Percentiles rank a stretch among this genome's conserved stretches.
Conservation (phyloP, 2,113 vertebrate species). For the Bos javanicus region DNA sequence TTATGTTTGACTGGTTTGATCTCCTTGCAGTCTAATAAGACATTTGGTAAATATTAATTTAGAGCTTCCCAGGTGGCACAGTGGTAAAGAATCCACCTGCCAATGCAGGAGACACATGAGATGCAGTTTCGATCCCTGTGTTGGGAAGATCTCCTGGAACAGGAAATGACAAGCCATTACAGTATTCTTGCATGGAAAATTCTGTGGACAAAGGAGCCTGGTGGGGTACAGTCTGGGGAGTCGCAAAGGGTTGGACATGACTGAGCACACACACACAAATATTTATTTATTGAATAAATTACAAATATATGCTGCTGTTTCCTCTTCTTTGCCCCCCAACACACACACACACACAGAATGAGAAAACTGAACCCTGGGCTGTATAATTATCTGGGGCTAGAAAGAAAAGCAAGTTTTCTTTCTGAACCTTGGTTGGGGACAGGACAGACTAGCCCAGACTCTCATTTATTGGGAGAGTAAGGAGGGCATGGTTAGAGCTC, state of each 20-base stretch:
- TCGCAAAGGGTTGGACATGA: not conserved
- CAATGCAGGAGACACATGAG: not conserved
- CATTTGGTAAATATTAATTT: not conserved
- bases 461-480: not conserved
- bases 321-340: too few species aligned
- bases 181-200: not conserved
- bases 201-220: not conserved
- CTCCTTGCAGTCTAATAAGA: not conserved
- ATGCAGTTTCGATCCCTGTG: not conserved
- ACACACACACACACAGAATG: not conserved
- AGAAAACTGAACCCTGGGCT: not conserved
- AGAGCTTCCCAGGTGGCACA: not conserved
- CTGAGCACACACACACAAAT: not conserved
- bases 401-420: not conserved
- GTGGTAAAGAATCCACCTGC: not conserved
- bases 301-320: not conserved
- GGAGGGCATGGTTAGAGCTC: not conserved
- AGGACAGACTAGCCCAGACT: not conserved
- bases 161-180: not conserved
- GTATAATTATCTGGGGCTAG: not conserved
- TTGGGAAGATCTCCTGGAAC: not conserved
- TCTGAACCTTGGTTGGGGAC: not conserved
- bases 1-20: not conserved
- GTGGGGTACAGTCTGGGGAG: not conserved
- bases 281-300: not conserved